These are phyloP conservation scores for Lutra lutra DNA, from an alignment of 2,797 vertebrate genomes.

Conservation along the genomic window DNA sequence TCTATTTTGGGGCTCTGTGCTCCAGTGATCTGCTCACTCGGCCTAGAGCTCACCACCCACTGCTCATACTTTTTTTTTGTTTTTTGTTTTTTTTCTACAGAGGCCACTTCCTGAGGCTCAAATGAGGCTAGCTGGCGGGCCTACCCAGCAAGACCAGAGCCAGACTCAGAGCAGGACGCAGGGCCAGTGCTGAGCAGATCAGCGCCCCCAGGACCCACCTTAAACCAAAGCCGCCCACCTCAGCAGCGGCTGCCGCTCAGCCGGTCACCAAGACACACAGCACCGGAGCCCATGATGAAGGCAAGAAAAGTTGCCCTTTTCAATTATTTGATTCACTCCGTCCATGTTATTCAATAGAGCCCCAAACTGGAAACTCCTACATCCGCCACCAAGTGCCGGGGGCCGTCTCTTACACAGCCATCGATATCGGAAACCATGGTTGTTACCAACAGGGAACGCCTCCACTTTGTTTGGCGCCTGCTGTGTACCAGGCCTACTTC, in stretches of 20 bases:
- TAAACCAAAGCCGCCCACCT: neutral
- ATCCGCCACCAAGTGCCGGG: too few species aligned
- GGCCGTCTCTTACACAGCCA: neutral
- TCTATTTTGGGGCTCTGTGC: slow-evolving; percentile 71
- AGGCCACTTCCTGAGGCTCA: slow-evolving; percentile 72
- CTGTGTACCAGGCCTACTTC: neutral
- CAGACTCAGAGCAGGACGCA: neutral
- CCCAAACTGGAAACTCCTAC: neutral
- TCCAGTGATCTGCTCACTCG: slow-evolving; percentile 55
- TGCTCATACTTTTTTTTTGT: neutral
- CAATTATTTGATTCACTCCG: neutral
- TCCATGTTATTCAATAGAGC: neutral
- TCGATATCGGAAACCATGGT: neutral
- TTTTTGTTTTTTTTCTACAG: slow-evolving; percentile 38
- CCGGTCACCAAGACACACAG: neutral
- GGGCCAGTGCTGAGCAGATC: neutral
- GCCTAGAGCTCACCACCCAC: neutral
- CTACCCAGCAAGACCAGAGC: neutral
- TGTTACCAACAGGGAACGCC: neutral
- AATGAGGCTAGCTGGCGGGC: neutral
- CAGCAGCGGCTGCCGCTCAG: accelerated
- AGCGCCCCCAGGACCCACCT: neutral
- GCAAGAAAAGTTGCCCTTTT: too few species aligned
- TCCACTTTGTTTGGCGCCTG: neutral
- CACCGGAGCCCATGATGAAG: accelerated